phyloP scores from a whole-genome alignment of 2,113 vertebrate genomes.

The Desmodus rotundus region DNA sequence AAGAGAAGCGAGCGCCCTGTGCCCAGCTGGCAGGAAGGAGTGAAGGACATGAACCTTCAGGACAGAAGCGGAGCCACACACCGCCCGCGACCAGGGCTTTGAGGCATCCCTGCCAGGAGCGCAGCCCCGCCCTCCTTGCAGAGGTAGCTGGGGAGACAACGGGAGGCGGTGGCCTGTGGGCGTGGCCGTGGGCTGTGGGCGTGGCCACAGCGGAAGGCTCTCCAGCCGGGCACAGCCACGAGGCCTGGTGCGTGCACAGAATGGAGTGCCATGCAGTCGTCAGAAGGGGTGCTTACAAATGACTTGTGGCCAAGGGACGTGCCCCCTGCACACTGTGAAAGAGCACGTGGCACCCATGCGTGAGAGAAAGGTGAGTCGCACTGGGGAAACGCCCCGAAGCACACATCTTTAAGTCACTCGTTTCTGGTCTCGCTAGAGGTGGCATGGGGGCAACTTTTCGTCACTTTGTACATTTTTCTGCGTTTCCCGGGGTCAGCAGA shows the following conservation, averaged over 20 bases:
- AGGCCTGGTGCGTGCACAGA: fast-evolving
- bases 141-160: too few relatives aligned
- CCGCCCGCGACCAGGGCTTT: not conserved
- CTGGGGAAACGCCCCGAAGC: not conserved
- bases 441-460: fast-evolving
- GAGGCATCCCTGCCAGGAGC: too few relatives aligned
- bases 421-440: not conserved
- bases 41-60: fast-evolving
- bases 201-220: too few relatives aligned
- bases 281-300: too few relatives aligned
- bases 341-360: fast-evolving
- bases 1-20: too few relatives aligned
- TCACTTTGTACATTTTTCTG: not conserved
- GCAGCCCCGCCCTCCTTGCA: not conserved
- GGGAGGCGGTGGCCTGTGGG: not conserved
- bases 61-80: not conserved
- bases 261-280: not conserved
- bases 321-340: fast-evolving
- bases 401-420: not conserved
- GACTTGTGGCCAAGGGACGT: not conserved
- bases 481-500: not conserved
- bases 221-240: not conserved
- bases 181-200: not conserved
- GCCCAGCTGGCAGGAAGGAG: not conserved
- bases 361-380: fast-evolving